Base-by-base conservation (phyloP, 2,797 vertebrate species). In the Urosaurus nigricauda region DNA sequence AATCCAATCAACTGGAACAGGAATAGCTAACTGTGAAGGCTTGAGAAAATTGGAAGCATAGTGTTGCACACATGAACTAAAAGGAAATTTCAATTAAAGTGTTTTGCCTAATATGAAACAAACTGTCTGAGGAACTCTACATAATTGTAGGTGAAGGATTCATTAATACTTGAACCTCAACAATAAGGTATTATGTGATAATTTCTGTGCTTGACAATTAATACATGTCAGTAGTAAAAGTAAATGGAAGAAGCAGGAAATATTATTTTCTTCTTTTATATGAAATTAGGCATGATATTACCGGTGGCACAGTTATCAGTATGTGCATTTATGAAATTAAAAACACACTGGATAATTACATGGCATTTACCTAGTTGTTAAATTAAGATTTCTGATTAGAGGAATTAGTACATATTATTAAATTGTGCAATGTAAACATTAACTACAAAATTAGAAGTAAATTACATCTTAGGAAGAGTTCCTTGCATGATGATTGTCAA, bases 361-460 rank as follows among this genome's bases (percentile, higher is more conserved):
- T 19, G 81, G 1, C 77, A 91, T 91, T 92, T 93, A 92, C 5
- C 90, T 90, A 75, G 6, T 79, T 92, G 53, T 88, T 94, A 89
- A 92, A 95, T 93, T 90, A 95, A 88, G 56, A 88, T 92, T 94
- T 92, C 47, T 93, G 65, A 94, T 94, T 84, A 92, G 94, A 92
- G 79, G 0, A 95, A 94, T 93, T 92, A 92, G 16, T 71, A 63
- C 1, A 43, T n/a, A 86, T 92, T 95, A 94, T 83, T 92, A 94
- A 93, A 91, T 3, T 88, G 1, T 88, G n/a, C 56, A 93, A 92
- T 91, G 60, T 90, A 93, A 95, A 90, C 8, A 93, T 91, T 93
- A 95, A 58, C 24, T 90, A 92, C 89, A 84, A 92, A 92, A 94
- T 91, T 93, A 87, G 0, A 3, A 94, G 79, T 70, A 60, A 92